Base-by-base conservation (phyloP, 2,888 invertebrate genomes). In the Hyles lineata region DNA sequence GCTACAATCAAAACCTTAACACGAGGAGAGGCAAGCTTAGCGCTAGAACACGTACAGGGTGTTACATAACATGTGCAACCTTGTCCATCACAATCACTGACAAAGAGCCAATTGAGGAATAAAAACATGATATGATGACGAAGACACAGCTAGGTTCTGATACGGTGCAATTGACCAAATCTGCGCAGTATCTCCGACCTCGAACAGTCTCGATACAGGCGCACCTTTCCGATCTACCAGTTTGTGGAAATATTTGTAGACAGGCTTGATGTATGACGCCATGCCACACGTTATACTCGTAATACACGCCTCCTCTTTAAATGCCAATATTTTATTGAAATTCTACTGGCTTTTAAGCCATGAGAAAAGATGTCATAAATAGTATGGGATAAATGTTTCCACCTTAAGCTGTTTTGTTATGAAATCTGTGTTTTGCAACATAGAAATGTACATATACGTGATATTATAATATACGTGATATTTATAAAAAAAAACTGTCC, bases 131-230 rank as follows among this genome's bases (percentile, higher is more conserved):
- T 23, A 21, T 17, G 50, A 21, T 21, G 35, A 62, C 62, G 63
- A 67, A 67, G 43, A 43, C 67, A 67, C 67, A 67, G 69, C 59
- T n/a, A 17, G 52, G 25, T 58, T 75, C 75, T 76, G 21, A 29
- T 29, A 29, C 29, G 29, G 75, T 75, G 79, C 83, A 85, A 85
- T 85, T 85, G 85, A 84, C 82, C 83, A 78, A 83, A 85, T 85
- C 78, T 82, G 55, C 55, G 55, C 55, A 55, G 55, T 55, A 80
- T 74, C 72, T 17, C 21, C 35, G 60, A 58, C 55, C 72, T 52
- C 61, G 70, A 21, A 70, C 73, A 55, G 43, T 15, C 1, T 43
- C 43, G 55, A n/a, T 55, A 55, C 52, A 17, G 52, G 17, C 55
- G 23, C 23, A 69, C 43, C 50, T 69, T 70, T 55, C 58, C 55